phyloP scores from a whole-genome alignment of 2,113 vertebrate genomes.

The Speoplatyrhinus poulsoni region DNA sequence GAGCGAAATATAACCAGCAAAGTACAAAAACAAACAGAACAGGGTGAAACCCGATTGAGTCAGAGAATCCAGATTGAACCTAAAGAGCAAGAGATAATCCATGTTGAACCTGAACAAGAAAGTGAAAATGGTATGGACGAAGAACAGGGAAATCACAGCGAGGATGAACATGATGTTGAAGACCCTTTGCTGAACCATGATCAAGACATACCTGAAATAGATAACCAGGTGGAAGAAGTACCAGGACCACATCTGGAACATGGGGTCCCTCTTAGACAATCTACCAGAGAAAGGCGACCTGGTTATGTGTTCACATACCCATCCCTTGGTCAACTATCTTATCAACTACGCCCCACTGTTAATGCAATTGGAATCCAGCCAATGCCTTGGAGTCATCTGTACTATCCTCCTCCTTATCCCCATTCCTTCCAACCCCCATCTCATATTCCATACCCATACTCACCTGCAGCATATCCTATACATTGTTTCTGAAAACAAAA shows the following conservation, averaged over 20 bases:
- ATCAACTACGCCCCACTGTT: conserved; percentile 2
- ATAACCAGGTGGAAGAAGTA: no score
- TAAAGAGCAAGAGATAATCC: no score
- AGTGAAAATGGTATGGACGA: not conserved
- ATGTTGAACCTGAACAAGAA: conserved; percentile 1
- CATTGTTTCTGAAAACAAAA: conserved; percentile 1
- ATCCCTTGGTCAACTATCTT: conserved; percentile 7
- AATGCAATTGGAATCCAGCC: conserved; percentile 7
- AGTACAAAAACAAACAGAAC: not conserved
- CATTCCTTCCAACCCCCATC: not conserved
- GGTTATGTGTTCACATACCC: conserved; percentile 9
- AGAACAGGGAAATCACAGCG: not conserved
- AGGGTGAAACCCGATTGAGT: not conserved
- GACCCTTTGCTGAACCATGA: not conserved
- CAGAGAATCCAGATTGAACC: not conserved
- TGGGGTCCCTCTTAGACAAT: not conserved
- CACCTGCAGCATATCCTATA: not conserved
- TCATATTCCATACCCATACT: conserved; percentile 3
- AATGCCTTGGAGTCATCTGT: not conserved
- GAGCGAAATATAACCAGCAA: not conserved
- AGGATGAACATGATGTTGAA: not conserved
- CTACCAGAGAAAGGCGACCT: conserved; percentile 8
- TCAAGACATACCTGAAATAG: not conserved
- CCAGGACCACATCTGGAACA: not conserved
- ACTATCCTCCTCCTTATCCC: not conserved